phyloP scores from a whole-genome alignment of 1,140 invertebrate species.

The Aethina tumida region DNA sequence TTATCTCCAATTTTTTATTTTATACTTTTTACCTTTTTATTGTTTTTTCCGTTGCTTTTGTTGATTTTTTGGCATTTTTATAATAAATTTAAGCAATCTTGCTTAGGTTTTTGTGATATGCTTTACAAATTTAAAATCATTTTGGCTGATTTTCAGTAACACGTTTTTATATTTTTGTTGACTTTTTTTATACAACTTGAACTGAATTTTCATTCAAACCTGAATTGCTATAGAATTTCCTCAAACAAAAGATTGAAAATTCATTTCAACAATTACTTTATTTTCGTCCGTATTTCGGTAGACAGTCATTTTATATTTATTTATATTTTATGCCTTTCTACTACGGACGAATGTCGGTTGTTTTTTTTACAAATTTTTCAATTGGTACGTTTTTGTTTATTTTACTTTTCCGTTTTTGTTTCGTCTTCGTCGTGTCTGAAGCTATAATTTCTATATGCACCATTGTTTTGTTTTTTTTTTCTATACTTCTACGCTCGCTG shows the following conservation, averaged over 20 bases:
- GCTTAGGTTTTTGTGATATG: conserved; percentile 16
- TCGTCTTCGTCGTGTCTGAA: conserved; percentile 21
- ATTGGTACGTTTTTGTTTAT: conserved; percentile 6
- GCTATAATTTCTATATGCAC: conserved; percentile 37
- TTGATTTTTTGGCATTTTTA: conserved; percentile 12
- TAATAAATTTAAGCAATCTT: conserved; percentile 11
- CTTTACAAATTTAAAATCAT: conserved; percentile 15
- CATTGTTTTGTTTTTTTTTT: conserved; percentile 38
- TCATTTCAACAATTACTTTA: no score
- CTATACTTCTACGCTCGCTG: conserved; percentile 37
- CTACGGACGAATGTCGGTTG: conserved; percentile 1
- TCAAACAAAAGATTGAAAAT: no score
- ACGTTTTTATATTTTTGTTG: conserved; percentile 2
- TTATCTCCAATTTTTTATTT: conserved; percentile 8
- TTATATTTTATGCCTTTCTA: conserved; percentile 9
- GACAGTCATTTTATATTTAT: conserved; percentile 8
- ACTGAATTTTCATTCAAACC: not conserved
- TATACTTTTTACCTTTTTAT: conserved; percentile 8
- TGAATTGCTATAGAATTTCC: conserved; percentile 1
- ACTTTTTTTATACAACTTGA: not conserved
- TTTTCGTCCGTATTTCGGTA: not conserved
- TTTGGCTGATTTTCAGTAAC: conserved; percentile 20
- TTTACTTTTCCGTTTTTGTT: conserved; percentile 5
- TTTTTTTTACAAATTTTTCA: conserved; percentile 5
- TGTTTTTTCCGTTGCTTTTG: conserved; percentile 10